A percentile compares a stretch with the other conserved stretches of the same genome.
phyloP scores from a whole-genome alignment of 2,797 vertebrate genomes.

The Pseudochirops cupreus region DNA sequence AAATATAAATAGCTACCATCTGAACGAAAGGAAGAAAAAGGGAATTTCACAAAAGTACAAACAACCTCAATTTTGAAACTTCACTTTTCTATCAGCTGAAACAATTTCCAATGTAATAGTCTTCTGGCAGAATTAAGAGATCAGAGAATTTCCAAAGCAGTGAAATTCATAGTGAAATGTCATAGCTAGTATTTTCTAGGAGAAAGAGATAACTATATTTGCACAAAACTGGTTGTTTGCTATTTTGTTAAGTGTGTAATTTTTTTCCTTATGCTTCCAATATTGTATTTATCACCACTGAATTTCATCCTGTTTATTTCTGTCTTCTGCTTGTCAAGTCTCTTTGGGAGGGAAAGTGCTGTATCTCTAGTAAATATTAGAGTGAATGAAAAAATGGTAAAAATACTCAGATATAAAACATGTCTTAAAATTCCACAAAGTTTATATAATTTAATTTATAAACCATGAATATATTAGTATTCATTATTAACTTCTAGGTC shows the following conservation, averaged over 20 bases:
- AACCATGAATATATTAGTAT: not conserved
- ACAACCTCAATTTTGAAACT: not conserved
- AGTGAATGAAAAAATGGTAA: not conserved
- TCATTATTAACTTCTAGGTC: not conserved
- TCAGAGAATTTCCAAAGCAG: not conserved
- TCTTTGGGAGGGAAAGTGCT: not conserved
- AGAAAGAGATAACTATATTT: not conserved
- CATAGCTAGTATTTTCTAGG: slow-evolving; percentile 40
- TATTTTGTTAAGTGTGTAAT: not conserved
- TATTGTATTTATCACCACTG: not conserved
- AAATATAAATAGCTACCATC: not conserved
- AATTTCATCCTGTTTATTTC: not conserved
- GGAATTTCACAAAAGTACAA: not conserved
- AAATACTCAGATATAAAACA: not conserved
- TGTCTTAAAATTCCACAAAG: not conserved
- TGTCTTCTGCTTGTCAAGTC: not conserved
- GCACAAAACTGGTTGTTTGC: not conserved
- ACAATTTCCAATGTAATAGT: not conserved
- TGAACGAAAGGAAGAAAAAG: not conserved
- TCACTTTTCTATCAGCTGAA: not conserved
- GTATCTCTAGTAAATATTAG: not conserved
- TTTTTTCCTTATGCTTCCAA: slow-evolving; percentile 38
- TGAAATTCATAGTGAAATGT: slow-evolving; percentile 39
- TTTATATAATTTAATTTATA: not conserved
- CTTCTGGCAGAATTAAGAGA: not conserved